phyloP scores from a whole-genome alignment of 2,888 invertebrate genomes.

The Fissipunctia ypsillon region DNA sequence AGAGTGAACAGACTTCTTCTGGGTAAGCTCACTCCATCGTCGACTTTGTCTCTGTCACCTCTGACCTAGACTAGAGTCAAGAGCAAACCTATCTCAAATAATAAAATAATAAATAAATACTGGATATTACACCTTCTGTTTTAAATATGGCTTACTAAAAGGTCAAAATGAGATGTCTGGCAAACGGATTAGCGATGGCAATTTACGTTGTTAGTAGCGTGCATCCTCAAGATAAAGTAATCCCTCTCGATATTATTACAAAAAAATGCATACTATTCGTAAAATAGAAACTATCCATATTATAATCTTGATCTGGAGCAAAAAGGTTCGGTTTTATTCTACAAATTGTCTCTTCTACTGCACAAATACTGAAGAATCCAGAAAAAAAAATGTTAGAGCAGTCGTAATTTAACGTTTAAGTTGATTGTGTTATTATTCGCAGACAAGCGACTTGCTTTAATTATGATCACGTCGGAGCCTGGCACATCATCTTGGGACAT shows the following conservation, averaged over 20 bases:
- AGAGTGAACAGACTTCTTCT: too few species aligned
- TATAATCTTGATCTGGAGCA: too few species aligned
- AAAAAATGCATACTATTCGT: not conserved
- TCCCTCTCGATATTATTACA: too few species aligned
- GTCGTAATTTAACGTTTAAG: not conserved
- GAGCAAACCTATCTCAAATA: too few species aligned
- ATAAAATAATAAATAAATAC: too few species aligned
- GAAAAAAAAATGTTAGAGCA: not conserved
- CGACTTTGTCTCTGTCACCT: too few species aligned
- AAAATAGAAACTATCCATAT: not conserved
- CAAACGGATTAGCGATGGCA: not conserved
- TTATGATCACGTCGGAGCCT: slow-evolving; percentile 6
- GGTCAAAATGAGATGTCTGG: not conserved
- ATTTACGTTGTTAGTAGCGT: not conserved
- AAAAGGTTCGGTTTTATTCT: too few species aligned
- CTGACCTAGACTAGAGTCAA: too few species aligned
- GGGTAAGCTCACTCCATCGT: too few species aligned
- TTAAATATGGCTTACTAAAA: not conserved
- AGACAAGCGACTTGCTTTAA: not conserved
- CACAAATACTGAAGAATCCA: too few species aligned
- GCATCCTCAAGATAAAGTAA: not conserved
- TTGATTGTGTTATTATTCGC: not conserved
- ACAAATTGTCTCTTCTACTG: not conserved
- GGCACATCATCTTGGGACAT: slow-evolving; percentile 20
- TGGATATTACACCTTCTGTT: not conserved